Base-by-base conservation (phyloP, 2,113 vertebrate species). In the Triplophysa dalaica region DNA sequence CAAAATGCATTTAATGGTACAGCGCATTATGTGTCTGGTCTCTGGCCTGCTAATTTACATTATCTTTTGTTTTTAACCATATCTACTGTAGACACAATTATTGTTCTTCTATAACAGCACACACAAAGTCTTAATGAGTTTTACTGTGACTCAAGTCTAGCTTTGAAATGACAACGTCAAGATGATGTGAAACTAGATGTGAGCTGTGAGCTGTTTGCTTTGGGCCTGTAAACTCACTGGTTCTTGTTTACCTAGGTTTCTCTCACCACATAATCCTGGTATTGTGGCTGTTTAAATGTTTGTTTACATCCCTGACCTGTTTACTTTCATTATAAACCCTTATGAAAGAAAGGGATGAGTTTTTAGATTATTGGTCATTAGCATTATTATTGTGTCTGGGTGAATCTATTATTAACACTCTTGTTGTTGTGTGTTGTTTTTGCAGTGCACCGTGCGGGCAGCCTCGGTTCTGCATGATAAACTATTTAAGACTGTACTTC, bases 401-500 rank as follows among this genome's bases (percentile, higher is more conserved):
- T 84, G 81, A 76, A 19, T 87, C 68, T 83, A 81, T 83, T 88
- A 85, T 82, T 82, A 69, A 72, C 19, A 17, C 7, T 19, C 62
- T 73, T 79, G 48, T 64, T 13, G 62, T 17, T 77, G 56, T 81
- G 72, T 83, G 43, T 9, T 29, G 73, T 26, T 83, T 86, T 87
- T 81, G 83, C 88, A 94, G 93, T 93, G 91, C 84, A 92, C 92
- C 0, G 83, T 94, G 79, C 90, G 89, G 82, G 93, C 94, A 45
- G 89, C 93, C 80, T 93, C 93, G 1, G 87, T 41, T 48, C 93
- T 95, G 75, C 94, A 94, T 58, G 91, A 94, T 87, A 90, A 91
- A 86, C 88, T 94, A 80, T 94, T 95, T 83, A 86, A 78, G 64
- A 85, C 76, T 75, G 84, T 95, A 82, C 91, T 94, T 48, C 86